A percentile compares a stretch with the other conserved stretches of the same genome.
phyloP scores from a whole-genome alignment of 2,113 vertebrate genomes.

The Dipodomys stephensi region DNA sequence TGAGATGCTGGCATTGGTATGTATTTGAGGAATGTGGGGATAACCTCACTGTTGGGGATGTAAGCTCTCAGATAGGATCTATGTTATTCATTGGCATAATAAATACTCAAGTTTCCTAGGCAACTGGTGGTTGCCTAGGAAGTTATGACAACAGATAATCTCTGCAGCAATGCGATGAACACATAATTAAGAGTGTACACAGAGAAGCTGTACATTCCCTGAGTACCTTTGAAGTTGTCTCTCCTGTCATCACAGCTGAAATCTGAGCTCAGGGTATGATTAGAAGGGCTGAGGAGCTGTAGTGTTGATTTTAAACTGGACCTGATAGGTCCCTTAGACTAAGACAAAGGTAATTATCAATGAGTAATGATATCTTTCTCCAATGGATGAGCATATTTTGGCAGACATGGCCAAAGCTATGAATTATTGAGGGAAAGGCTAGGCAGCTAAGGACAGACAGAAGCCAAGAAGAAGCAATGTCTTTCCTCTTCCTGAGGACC shows the following conservation, averaged over 20 bases:
- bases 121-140: neutral
- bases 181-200: neutral
- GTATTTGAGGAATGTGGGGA: neutral
- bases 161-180: neutral
- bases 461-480: too few relatives aligned
- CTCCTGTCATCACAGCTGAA: neutral
- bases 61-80: neutral
- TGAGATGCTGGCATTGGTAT: neutral
- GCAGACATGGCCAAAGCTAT: neutral
- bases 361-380: neutral
- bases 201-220: neutral
- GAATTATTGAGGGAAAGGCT: neutral
- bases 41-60: neutral
- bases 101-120: neutral
- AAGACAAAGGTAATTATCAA: neutral
- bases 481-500: too few relatives aligned
- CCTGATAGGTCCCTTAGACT: neutral
- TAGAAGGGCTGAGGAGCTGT: neutral
- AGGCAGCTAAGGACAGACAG: too few relatives aligned
- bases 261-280: neutral
- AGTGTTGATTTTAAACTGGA: neutral
- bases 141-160: neutral
- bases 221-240: neutral
- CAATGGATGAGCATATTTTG: neutral
- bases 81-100: too few relatives aligned